Evolutionary conservation across 2,888 invertebrate species (phyloP), one percentile per base, ranked within the genome.

Genomic region (Quadriops clusia): DNA sequence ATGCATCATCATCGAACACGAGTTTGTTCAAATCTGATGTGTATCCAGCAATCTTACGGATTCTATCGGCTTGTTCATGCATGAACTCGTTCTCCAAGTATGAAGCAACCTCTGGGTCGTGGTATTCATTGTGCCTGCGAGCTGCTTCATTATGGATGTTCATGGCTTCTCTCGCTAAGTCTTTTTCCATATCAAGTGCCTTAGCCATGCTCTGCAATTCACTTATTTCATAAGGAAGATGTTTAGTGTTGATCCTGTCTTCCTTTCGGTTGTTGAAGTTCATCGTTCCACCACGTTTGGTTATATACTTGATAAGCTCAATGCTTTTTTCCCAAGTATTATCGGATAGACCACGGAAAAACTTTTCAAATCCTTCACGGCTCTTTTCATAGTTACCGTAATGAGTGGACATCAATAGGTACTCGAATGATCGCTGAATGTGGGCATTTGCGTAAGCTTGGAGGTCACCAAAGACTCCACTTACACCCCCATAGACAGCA

Each of bases 51-150:
- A 86, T 57, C 22, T 70, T 63, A 23, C 86, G 70, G 44, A 87
- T 70, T 7, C 59, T 65, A 26, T 74, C 67, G 1, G 80, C 63
- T 29, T 85, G 81, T 36, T 72, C 60, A 47, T 74, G 72, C 32
- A 82, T 65, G 61, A 82, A 84, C 43, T 80, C 70, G 43, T 84
- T 79, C 44, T 86, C 84, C 2, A 87, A 53, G 51, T 74, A 84
- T 41, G 80, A 78, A 9, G 78, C 72, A 39, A 81, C 63, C 65
- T 74, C 77, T 36, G 82, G 75, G 47, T 82, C 80, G 39, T 77
- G 74, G 36, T 64, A 53, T 35, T 63, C 65, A 32, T 64, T 60
- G 46, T 65, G 67, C 40, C 63, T 65, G 46, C 67, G 64, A 3
- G 72, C 68, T 10, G 75, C 72, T 34, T 70, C 67, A 5, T 63